Evolutionary conservation across 2,888 invertebrate genomes (phyloP).

Genomic region (Formica aserva): DNA sequence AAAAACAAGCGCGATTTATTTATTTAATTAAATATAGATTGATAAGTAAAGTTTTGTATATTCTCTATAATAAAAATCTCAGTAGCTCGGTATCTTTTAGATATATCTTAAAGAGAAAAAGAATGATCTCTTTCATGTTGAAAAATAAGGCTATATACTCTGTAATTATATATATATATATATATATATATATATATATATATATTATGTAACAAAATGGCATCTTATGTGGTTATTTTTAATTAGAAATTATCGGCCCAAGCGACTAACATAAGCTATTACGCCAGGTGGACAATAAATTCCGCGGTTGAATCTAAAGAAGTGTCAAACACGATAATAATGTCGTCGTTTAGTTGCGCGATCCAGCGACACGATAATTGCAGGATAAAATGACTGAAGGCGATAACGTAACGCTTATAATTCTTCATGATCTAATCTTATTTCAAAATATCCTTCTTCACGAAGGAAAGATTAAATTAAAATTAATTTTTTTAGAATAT

Average conservation of each 20-base stretch:
- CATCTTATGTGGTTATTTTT: neutral
- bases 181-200: slow-evolving; percentile 4
- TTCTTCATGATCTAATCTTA: slow-evolving; percentile 26
- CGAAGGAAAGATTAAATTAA: neutral
- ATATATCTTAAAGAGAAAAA: neutral
- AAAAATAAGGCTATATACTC: neutral
- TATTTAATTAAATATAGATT: neutral
- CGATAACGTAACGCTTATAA: slow-evolving; percentile 30
- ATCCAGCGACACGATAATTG: slow-evolving; percentile 22
- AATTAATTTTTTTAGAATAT: neutral
- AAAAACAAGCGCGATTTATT: neutral
- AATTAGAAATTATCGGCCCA: slow-evolving; percentile 24
- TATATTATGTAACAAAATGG: neutral
- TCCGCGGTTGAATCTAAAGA: slow-evolving; percentile 1
- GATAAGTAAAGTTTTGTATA: neutral
- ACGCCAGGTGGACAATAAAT: slow-evolving; percentile 30
- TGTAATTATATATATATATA: neutral
- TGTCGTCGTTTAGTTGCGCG: slow-evolving; percentile 24
- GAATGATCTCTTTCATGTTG: neutral
- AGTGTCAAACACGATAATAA: slow-evolving; percentile 8
- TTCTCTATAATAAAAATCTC: neutral
- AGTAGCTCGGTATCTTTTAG: neutral
- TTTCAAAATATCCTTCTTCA: neutral
- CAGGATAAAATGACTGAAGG: slow-evolving; percentile 6
- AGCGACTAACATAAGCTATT: neutral